Base-by-base conservation (phyloP, 2,888 invertebrate genomes). In the Phaedon cochleariae region DNA sequence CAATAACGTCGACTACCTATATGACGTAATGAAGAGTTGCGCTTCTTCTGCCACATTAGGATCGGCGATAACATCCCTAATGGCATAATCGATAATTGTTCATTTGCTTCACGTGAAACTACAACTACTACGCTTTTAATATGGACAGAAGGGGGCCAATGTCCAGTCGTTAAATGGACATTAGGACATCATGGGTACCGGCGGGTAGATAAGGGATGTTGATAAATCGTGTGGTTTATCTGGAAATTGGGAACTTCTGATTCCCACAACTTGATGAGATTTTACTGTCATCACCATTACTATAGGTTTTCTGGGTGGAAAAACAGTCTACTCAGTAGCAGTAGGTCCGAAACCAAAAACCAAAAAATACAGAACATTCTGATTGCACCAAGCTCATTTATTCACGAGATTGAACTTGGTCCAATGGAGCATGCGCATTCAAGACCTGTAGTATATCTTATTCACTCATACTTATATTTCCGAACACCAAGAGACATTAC, bases 71-170 rank as follows among this genome's bases (percentile, higher is more conserved):
- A 81, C 73, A 70, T 65, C 49, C 74, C 81, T 84, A 84, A 84
- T 84, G 82, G 78, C 78, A 81, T 82, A 84, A 84, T 84, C 83
- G 81, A 84, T 84, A 82, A 81, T 82, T 80, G 80, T 80, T 80
- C 81, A 81, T 81, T 81, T 80, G 76, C 74, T 73, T 78, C 80
- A 80, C 78, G 80, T 76, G 76, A 80, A 81, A 81, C 81, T 81
- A 81, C 80, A 77, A 77, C 75, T 78, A 54, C 59, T 59, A 76
- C 71, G 74, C 78, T 79, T 79, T 79, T 7, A 7, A 26, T 26
- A 26, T 3, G 7, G 78, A 79, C 76, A 70, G 73, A 69, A 70
- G 64, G 57, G 62, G 63, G 65, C 61, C 65, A 59, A 69, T 58
- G 62, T 71, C 60, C 68, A 69, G 73, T 77, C 76, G 75, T 77